These are phyloP conservation scores for Gobius niger DNA, from an alignment of 2,113 vertebrate species.

Conservation along the genomic window DNA sequence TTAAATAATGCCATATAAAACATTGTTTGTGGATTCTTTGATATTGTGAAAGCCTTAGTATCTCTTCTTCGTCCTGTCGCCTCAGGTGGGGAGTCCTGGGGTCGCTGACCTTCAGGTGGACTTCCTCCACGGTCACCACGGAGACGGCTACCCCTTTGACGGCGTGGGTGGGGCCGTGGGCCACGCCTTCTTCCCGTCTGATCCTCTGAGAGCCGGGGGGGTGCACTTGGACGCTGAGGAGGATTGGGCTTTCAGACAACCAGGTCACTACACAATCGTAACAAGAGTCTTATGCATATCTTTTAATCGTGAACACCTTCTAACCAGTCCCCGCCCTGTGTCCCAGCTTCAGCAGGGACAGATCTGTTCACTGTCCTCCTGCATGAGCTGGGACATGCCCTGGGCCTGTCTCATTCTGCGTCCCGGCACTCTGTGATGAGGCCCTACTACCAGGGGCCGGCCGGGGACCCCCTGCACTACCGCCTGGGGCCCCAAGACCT, in stretches of 20 bases:
- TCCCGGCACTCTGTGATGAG: conserved; percentile 77
- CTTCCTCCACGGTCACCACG: conserved; percentile 68
- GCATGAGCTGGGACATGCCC: conserved; percentile 79
- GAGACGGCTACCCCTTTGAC: conserved; percentile 70
- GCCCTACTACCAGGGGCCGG: conserved; percentile 79
- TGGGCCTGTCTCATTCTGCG: conserved; percentile 77
- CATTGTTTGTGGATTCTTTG: neutral
- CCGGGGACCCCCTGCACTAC: conserved; percentile 74
- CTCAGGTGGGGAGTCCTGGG: conserved; percentile 63
- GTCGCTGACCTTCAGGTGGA: conserved; percentile 65
- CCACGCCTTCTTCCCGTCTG: conserved; percentile 73
- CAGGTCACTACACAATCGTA: conserved; percentile 30
- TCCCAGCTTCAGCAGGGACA: conserved; percentile 65
- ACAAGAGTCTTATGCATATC: no score
- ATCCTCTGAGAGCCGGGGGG: conserved; percentile 61
- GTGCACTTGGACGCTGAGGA: conserved; percentile 73
- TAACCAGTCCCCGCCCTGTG: neutral
- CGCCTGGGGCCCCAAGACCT: conserved; percentile 55
- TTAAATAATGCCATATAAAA: no score
- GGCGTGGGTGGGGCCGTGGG: conserved; percentile 71
- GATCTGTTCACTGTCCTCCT: conserved; percentile 79
- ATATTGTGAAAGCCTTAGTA: no score
- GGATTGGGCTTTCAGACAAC: conserved; percentile 72
- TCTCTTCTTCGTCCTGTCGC: neutral
- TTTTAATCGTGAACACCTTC: neutral